Evolutionary conservation across 2,113 vertebrate species (phyloP).

Genomic region (Mirza zaza): DNA sequence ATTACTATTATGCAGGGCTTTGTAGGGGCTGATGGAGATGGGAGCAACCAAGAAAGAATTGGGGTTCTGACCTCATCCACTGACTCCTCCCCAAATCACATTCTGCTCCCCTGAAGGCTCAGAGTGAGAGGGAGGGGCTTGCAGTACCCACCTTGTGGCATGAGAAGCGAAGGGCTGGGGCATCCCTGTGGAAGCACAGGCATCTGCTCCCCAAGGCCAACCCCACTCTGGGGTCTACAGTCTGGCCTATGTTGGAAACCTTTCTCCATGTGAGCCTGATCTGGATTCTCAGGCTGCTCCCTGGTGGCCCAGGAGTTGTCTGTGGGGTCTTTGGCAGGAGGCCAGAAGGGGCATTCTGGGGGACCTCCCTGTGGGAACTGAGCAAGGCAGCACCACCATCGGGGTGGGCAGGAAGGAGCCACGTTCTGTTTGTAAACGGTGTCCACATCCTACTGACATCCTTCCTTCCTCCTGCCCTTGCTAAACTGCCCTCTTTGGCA

Average conservation of each 20-base stretch:
- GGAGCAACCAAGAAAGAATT: background rate
- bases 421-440: conserved; percentile 34
- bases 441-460: background rate
- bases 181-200: background rate
- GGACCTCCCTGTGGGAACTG: background rate
- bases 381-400: background rate
- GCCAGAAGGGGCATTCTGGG: background rate
- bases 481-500: background rate
- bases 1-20: background rate
- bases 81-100: background rate
- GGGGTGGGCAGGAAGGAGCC: background rate
- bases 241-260: background rate
- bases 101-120: background rate
- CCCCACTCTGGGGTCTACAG: background rate
- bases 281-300: background rate
- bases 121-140: background rate
- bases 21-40: background rate
- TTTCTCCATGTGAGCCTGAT: background rate
- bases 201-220: background rate
- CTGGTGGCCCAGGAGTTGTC: background rate
- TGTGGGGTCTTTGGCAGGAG: background rate
- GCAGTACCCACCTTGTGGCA: background rate
- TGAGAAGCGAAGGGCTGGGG: background rate
- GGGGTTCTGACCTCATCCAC: background rate
- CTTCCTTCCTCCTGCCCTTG: background rate